Evolutionary conservation across 2,888 invertebrate species (phyloP).

Genomic region (Ephialtes manifestator): DNA sequence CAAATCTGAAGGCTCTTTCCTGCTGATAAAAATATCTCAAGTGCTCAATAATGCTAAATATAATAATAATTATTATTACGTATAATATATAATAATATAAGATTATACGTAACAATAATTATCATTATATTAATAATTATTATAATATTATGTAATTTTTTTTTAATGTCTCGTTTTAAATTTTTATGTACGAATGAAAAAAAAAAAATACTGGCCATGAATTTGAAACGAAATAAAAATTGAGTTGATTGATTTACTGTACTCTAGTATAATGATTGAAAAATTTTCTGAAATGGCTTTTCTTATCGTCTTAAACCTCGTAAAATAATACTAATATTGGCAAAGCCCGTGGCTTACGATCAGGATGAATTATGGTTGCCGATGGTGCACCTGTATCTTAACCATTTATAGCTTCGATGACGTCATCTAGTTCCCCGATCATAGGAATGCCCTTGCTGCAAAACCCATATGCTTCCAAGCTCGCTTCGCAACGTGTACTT

Average conservation of each 20-base stretch:
- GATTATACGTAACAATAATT: too few relatives aligned
- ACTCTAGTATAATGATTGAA: neutral
- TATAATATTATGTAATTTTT: too few relatives aligned
- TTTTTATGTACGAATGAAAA: too few relatives aligned
- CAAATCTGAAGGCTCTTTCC: too few relatives aligned
- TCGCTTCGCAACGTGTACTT: conserved; percentile 41
- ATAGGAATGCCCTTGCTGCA: conserved; percentile 26
- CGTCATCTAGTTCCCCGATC: conserved; percentile 41
- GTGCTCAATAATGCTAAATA: too few relatives aligned
- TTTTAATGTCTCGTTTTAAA: too few relatives aligned
- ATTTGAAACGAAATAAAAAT: neutral
- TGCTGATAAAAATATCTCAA: too few relatives aligned
- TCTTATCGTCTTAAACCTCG: conserved; percentile 26
- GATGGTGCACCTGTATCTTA: conserved; percentile 46
- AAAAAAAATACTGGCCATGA: neutral
- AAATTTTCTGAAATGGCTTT: neutral
- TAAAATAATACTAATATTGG: conserved; percentile 55
- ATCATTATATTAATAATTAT: too few relatives aligned
- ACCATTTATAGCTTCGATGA: conserved; percentile 53
- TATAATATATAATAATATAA: too few relatives aligned
- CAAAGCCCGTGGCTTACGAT: conserved; percentile 50
- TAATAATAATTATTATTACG: too few relatives aligned
- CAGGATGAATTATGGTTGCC: conserved; percentile 53
- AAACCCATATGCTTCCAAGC: neutral
- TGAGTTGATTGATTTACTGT: neutral